phyloP scores from a whole-genome alignment of 2,888 invertebrate species.

The Diadromus collaris region DNA sequence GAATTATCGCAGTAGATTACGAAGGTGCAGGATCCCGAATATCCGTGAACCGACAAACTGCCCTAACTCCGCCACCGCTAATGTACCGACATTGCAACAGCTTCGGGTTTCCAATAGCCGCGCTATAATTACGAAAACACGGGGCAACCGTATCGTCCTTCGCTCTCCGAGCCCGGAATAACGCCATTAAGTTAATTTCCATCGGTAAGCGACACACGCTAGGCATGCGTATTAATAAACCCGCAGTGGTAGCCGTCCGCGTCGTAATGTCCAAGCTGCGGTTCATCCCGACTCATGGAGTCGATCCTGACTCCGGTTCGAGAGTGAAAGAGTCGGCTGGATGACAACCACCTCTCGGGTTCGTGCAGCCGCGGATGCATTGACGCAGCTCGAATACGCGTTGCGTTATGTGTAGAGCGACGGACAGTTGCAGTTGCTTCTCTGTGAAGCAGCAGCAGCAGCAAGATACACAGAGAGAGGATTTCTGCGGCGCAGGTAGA shows the following conservation, averaged over 20 bases:
- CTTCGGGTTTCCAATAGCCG: background rate
- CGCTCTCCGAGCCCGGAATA: constrained; percentile 11
- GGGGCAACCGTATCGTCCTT: background rate
- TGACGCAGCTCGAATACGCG: constrained; percentile 2
- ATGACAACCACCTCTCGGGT: constrained; percentile 1
- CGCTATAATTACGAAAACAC: constrained; percentile 5
- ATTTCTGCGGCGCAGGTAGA: background rate
- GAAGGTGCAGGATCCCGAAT: background rate
- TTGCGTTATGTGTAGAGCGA: constrained; percentile 15
- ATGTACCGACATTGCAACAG: background rate
- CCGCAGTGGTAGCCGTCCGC: background rate
- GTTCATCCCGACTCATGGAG: constrained; percentile 10
- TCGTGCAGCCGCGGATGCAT: background rate
- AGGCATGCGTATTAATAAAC: constrained; percentile 32
- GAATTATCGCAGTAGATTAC: background rate
- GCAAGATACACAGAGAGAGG: background rate
- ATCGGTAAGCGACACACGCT: constrained; percentile 11
- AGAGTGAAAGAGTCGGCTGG: background rate
- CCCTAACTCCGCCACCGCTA: background rate
- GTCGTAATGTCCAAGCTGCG: background rate
- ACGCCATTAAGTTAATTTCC: constrained; percentile 23
- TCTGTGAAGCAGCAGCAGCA: background rate
- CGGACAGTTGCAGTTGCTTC: background rate
- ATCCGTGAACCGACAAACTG: background rate
- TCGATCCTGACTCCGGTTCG: background rate